Percentiles rank a stretch among this genome's conserved stretches.
phyloP scores from a whole-genome alignment of 2,113 vertebrate species.

The Sigmodon hispidus region DNA sequence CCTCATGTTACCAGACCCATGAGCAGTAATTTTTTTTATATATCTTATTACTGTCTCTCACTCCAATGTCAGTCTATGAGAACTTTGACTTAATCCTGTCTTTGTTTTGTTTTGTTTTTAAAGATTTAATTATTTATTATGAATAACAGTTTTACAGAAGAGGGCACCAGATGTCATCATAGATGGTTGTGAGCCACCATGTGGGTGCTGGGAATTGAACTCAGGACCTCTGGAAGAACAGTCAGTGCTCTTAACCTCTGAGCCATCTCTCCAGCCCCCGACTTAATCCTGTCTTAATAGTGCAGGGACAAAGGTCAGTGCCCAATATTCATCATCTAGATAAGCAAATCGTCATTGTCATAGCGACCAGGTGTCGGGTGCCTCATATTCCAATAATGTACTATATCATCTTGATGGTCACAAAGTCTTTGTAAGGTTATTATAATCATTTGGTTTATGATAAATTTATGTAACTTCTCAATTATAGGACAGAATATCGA shows the following conservation, averaged over 20 bases:
- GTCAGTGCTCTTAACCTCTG: no score
- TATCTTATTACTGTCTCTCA: not conserved
- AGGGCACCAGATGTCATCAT: no score
- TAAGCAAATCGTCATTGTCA: not conserved
- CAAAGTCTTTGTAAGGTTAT: not conserved
- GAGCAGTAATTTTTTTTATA: not conserved
- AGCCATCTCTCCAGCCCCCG: no score
- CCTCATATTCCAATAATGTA: not conserved
- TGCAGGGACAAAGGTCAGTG: accelerated
- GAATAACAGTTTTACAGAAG: no score
- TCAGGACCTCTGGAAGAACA: no score
- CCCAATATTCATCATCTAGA: not conserved
- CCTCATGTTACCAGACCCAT: not conserved
- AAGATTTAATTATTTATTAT: no score
- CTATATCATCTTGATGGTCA: not conserved
- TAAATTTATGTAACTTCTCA: not conserved
- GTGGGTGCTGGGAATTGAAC: no score
- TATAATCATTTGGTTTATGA: not conserved
- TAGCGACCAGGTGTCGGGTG: not conserved
- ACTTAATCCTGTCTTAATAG: not conserved
- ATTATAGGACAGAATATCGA: not conserved
- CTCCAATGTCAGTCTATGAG: not conserved
- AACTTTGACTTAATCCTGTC: not conserved
- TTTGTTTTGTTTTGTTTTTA: no score
- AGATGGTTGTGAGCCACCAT: no score